Evolutionary conservation across 2,888 invertebrate species (phyloP), one percentile per base, ranked within the genome.

Genomic region (Chouioia cunea): DNA sequence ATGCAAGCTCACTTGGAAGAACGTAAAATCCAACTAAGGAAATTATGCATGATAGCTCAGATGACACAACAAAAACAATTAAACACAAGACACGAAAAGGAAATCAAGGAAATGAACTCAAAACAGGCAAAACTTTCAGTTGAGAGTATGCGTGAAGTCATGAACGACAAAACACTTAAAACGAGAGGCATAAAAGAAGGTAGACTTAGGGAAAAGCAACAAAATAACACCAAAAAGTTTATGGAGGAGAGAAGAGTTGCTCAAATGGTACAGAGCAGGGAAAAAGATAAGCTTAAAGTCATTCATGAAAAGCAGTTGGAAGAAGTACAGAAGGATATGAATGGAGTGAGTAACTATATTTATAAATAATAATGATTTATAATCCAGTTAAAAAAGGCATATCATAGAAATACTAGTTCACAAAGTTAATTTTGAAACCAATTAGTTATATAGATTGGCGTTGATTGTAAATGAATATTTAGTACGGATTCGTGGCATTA

Each of bases 171-270:
- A 87, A 95, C 95, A 0, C 89, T 99, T 68, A 94, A 97, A 86
- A 98, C 97, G 69, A 97, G 99, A 81, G 97, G 96, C 73, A 99
- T 99, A 85, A 95, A 97, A 80, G 99, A 99, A 84, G 91, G 97
- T 53, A 90, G 97, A 54, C 89, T 97, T 68, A 89, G 95, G 36
- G 97, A 99, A 86, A 96, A 98, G 86, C 97, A 97, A 81, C 97
- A 97, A 83, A 98, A 97, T 85, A 98, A 98, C 85, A 97, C 97
- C 65, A 98, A 98, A 86, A 95, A 96, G 81, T 99, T 99, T 83
- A 93, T 97, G 89, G 98, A 99, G 78, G 98, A 99, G 86, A 90
- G 96, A 70, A 96, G 93, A 89, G 91, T 90, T 74, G 93, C 93
- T 64, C 92, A 93, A 68, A 94, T 96, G 82, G 96, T 97, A 81